Evolutionary conservation across 2,113 vertebrate species (phyloP), one percentile per base, ranked within the genome.

Genomic region (Cygnus buccinator): DNA sequence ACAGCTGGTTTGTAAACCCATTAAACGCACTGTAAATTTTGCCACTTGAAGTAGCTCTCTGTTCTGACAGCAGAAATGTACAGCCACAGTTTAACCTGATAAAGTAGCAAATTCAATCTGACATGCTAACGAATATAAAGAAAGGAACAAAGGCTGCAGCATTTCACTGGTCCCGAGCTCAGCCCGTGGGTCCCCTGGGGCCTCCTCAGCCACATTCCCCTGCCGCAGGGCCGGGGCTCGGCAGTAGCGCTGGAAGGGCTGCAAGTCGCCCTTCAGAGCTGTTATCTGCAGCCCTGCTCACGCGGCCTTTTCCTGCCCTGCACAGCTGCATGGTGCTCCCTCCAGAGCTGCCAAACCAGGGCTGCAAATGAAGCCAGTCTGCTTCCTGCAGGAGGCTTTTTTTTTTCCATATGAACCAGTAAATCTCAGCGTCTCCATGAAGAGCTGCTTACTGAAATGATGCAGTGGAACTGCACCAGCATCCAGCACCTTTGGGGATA

Each of bases 221-320:
- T 11, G 46, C 68, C 43, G 31, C 13, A 8, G 87, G 87, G 68
- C 12, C 88, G 61, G 77, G 1, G 4, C 52, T 84, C 62, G 91
- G 83, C 83, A 80, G 68, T 73, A 71, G 83, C 0, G 2, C 83
- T n/a, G 90, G 68, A 84, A 76, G 31, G 68, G 75, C 85, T 89
- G 58, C 20, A 63, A 55, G 83, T 58, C 76, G 17, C 63, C 58
- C 65, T 58, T 26, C 76, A 52, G 91, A 78, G 84, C 82, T 28
- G 19, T 80, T 91, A 91, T 95, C 86, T 91, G 87, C 87, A 79
- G 87, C 86, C 89, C 95, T 81, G 90, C 88, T 95, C 94, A 43
- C 4, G 5, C 6, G 19, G 95, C 94, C 95, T 93, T 76, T 97
- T 97, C 97, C 97, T 97, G 96, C 85, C 89, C 78, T 1, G 73